A percentile compares a stretch with the other conserved stretches of the same genome.
Evolutionary conservation across 2,113 vertebrate genomes (phyloP).

Genomic region (Megaleporinus macrocephalus): DNA sequence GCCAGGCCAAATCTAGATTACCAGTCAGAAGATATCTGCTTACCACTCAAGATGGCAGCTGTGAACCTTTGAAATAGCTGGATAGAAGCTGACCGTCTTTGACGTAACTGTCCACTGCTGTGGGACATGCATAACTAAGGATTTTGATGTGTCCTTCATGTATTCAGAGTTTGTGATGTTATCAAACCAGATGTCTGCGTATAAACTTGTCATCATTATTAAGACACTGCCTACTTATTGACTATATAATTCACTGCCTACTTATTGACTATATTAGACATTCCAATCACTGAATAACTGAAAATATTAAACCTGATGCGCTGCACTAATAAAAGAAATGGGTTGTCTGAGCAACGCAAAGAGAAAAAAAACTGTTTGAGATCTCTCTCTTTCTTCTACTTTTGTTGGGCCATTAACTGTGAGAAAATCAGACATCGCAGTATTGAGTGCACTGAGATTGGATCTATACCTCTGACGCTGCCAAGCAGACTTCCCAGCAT

Average conservation of each 20-base stretch:
- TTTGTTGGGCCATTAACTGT: not conserved
- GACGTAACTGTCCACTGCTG: constrained; percentile 24
- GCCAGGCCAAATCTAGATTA: constrained; percentile 35
- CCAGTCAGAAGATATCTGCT: constrained; percentile 17
- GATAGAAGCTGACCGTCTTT: constrained; percentile 8
- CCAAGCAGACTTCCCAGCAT: not conserved
- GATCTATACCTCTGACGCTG: not conserved
- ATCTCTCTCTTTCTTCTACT: not conserved
- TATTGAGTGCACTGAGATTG: not conserved
- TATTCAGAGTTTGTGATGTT: constrained; percentile 49
- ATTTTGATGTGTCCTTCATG: constrained; percentile 40
- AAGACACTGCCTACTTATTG: constrained; percentile 29
- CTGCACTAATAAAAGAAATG: constrained; percentile 17
- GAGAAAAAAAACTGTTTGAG: not conserved
- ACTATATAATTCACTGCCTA: constrained; percentile 24
- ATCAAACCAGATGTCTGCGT: constrained; percentile 48
- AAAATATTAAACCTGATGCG: constrained; percentile 11
- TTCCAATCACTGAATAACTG: constrained; percentile 22
- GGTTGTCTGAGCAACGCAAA: not conserved
- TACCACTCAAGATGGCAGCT: not conserved
- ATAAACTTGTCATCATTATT: constrained; percentile 28
- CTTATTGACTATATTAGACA: constrained; percentile 36
- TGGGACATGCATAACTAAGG: constrained; percentile 19
- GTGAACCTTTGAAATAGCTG: not conserved
- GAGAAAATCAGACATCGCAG: not conserved